A percentile compares a stretch with the other conserved stretches of the same genome.
These are phyloP conservation scores for Trachurus trachurus DNA, from an alignment of 2,797 vertebrate species.

Conservation along the genomic window DNA sequence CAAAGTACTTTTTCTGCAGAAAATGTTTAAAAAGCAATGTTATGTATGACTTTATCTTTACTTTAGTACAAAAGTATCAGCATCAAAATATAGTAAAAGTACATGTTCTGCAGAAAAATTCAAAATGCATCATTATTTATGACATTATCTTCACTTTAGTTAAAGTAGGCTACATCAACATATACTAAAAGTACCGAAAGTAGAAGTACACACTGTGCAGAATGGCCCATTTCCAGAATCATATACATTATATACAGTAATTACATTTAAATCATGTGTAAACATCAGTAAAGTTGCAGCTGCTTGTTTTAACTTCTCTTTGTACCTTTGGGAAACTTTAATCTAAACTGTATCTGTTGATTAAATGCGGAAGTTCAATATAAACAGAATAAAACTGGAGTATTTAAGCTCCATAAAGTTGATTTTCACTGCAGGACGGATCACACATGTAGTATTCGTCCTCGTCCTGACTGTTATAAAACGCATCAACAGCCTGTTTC, in stretches of 20 bases:
- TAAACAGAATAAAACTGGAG: not conserved
- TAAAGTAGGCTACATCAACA: not conserved
- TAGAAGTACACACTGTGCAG: not conserved
- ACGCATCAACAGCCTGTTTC: slow-evolving; percentile 44
- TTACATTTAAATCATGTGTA: not conserved
- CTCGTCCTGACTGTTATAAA: slow-evolving; percentile 24
- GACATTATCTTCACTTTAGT: not conserved
- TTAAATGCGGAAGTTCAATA: not conserved
- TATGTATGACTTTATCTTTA: no score
- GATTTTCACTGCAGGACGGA: slow-evolving; percentile 1
- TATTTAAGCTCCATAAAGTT: not conserved
- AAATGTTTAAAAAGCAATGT: no score
- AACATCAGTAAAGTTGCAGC: not conserved
- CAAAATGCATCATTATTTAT: no score
- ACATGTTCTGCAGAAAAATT: no score
- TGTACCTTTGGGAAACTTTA: not conserved
- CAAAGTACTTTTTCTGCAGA: no score
- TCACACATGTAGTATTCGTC: not conserved
- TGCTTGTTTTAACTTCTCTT: not conserved
- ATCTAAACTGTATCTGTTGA: not conserved
- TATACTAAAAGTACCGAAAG: not conserved
- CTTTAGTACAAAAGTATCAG: no score
- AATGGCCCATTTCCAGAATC: not conserved
- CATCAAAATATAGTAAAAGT: not conserved
- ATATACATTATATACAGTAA: not conserved